phyloP scores from a whole-genome alignment of 2,113 vertebrate species.

The Agapornis roseicollis region DNA sequence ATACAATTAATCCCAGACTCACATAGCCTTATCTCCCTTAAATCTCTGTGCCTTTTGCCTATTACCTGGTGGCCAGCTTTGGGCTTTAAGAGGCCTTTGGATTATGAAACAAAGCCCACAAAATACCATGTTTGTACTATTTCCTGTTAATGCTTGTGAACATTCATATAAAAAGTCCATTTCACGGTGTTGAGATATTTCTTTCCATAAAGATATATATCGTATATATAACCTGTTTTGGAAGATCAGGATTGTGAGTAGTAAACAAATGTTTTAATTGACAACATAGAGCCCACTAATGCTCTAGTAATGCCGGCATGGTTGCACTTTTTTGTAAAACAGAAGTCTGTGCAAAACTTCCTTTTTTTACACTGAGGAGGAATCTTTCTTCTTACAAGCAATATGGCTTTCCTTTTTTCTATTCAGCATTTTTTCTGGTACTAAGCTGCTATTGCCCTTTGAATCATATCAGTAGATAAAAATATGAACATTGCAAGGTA shows the following conservation, averaged over 20 bases:
- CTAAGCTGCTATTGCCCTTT: background rate
- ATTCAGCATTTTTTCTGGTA: background rate
- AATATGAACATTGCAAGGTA: background rate
- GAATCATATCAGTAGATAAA: background rate
- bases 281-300: background rate
- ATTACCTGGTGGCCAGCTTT: background rate
- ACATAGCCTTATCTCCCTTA: background rate
- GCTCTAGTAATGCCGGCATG: background rate
- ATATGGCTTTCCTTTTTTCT: background rate
- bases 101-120: background rate
- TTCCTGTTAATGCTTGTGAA: background rate
- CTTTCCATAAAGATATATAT: background rate
- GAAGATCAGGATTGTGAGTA: background rate
- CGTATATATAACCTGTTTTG: background rate
- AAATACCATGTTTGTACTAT: background rate
- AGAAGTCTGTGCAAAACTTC: background rate
- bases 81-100: background rate
- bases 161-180: background rate
- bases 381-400: background rate
- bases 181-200: background rate
- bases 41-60: background rate
- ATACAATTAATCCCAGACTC: background rate
- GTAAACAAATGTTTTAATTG: background rate
- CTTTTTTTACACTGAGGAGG: background rate
- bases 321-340: background rate